Base-by-base conservation (phyloP, 2,113 vertebrate genomes). In the Isurus oxyrinchus region DNA sequence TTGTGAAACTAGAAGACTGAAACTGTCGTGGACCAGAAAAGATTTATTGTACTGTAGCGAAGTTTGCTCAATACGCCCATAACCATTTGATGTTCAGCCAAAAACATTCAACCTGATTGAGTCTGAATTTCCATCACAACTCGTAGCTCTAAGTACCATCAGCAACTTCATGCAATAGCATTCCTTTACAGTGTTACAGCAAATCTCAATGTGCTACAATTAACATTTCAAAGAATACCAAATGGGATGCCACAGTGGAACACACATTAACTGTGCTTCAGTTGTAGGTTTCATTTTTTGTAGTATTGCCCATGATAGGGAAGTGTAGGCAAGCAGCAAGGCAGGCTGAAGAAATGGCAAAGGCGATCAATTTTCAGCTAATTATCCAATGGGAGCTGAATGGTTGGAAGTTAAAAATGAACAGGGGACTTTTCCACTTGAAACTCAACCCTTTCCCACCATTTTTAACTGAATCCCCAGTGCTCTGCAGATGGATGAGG, bases 61-160 rank as follows among this genome's bases (percentile, higher is more conserved):
- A 67, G 49, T 95, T 72, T 72, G 31, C 66, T 72, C 44, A 95
- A 95, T 95, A 13, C 94, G 55, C 67, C 93, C 63, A 11, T 3
- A 69, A n/a, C 66, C 66, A 31, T 76, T 95, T 95, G 94, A 35
- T 55, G 49, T 95, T 55, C 94, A 95, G 94, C 94, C 94, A 95
- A 72, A 69, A 69, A 55, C 27, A 49, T 55, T 72, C 31, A 67
- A 95, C 10, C 23, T 53, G 63, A 53, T 27, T 16, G 66, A 72
- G 59, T 94, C 72, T 72, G 25, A 16, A 67, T 53, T 95, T 72
- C 40, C 44, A 95, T 25, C 66, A 53, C 44, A 95, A 95, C 63
- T 53, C 44, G 66, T 72, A 95, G 44, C 94, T 76, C 25, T 31
- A 95, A 72, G 63, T 27, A 76, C 35, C 67, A n/a, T 35, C 16